Evolutionary conservation across 2,888 invertebrate species (phyloP).

Genomic region (Tyria jacobaeae): DNA sequence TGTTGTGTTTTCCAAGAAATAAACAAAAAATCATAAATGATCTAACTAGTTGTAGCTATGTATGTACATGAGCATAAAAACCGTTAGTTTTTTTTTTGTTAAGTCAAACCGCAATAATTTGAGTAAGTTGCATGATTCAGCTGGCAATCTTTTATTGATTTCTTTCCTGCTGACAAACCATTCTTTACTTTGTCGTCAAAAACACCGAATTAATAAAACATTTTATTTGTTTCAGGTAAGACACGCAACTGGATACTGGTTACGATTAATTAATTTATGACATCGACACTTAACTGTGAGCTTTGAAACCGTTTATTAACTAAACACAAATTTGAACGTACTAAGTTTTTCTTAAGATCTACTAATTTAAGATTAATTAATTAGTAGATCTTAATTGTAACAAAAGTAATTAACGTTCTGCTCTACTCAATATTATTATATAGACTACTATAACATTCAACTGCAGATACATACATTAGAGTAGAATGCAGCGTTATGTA

Average conservation of each 20-base stretch:
- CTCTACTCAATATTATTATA: too few species aligned
- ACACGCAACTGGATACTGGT: conserved; percentile 32
- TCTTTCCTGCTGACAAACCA: conserved; percentile 53
- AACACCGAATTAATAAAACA: conserved; percentile 44
- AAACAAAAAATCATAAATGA: too few species aligned
- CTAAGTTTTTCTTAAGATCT: background rate
- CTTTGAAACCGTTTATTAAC: conserved; percentile 6
- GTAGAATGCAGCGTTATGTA: conserved; percentile 25
- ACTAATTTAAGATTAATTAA: conserved; percentile 2
- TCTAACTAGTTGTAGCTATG: too few species aligned
- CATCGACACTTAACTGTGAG: conserved; percentile 18
- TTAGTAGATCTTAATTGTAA: conserved; percentile 4
- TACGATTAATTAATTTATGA: conserved; percentile 22
- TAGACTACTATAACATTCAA: too few species aligned
- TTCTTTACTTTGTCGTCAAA: conserved; percentile 42
- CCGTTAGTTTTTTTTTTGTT: conserved; percentile 64
- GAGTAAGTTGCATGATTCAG: conserved; percentile 76
- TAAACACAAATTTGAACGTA: background rate
- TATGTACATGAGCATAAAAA: conserved; percentile 21
- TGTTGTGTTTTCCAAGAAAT: too few species aligned
- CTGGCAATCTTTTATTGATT: conserved; percentile 71
- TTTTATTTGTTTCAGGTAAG: conserved; percentile 70
- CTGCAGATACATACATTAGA: too few species aligned
- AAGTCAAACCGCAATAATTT: conserved; percentile 78
- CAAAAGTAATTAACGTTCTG: background rate